Conservation (phyloP, 2,888 invertebrate species). For the Drosophila falleni region DNA sequence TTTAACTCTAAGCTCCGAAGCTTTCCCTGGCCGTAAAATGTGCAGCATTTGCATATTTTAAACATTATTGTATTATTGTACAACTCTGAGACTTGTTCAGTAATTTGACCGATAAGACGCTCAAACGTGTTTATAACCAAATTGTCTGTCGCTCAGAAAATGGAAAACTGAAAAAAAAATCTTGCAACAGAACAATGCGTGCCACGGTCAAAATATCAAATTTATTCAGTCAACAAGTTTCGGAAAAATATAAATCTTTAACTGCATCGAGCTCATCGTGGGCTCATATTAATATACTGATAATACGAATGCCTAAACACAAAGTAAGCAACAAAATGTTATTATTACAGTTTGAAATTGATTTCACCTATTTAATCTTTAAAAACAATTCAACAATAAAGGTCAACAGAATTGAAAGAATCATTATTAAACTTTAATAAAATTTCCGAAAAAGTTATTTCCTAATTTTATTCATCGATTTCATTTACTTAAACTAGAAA, state of each 20-base stretch:
- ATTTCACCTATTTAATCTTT: no score
- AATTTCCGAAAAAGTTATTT: no score
- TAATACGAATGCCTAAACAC: not conserved
- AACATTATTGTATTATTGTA: conserved; percentile 19
- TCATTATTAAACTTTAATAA: no score
- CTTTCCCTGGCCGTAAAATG: conserved; percentile 4
- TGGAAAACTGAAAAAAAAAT: conserved; percentile 22
- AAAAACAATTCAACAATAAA: no score
- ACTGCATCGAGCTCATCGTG: not conserved
- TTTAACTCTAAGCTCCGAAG: not conserved
- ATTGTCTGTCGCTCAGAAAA: conserved; percentile 27
- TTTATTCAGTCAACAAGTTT: conserved; percentile 12
- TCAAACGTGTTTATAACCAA: conserved; percentile 57
- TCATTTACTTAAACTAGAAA: no score
- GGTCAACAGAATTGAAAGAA: no score
- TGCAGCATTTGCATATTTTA: conserved; percentile 55
- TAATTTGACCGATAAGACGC: conserved; percentile 63
- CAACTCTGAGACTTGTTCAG: conserved; percentile 46
- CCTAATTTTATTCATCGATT: no score
- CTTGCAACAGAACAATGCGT: conserved; percentile 40
- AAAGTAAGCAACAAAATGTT: no score
- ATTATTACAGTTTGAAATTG: no score
- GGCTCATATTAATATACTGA: not conserved
- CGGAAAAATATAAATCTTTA: not conserved
- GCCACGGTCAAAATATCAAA: conserved; percentile 47